These are phyloP conservation scores for Myotis yumanensis DNA, from an alignment of 2,113 vertebrate species.

Conservation along the genomic window DNA sequence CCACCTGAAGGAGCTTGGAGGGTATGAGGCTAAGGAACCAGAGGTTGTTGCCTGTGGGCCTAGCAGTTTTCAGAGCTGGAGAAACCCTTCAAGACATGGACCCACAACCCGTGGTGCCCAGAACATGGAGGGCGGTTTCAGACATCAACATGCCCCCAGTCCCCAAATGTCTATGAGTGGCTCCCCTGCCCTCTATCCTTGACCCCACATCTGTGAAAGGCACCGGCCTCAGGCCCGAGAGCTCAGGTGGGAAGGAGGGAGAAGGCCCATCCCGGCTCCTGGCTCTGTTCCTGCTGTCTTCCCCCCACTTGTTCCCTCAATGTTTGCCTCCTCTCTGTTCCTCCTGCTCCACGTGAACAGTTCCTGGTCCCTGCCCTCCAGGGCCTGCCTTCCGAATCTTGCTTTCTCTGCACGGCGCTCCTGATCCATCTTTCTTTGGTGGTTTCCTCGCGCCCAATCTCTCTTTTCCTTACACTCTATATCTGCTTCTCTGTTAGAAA, in stretches of 20 bases:
- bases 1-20: not conserved
- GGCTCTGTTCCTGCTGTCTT: not conserved
- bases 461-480: not conserved
- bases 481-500: not conserved
- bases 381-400: too few relatives aligned
- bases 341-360: rapidly evolving
- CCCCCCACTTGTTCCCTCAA: not conserved
- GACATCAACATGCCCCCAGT: not conserved
- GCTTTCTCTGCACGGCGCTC: not conserved
- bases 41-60: not conserved
- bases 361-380: not conserved
- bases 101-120: not conserved
- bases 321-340: not conserved
- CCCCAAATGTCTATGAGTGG: not conserved
- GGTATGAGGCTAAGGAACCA: not conserved
- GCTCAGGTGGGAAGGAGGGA: not conserved
- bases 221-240: not conserved
- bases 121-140: not conserved
- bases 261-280: not conserved
- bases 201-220: not conserved
- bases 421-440: rapidly evolving
- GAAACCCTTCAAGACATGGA: not conserved
- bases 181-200: not conserved
- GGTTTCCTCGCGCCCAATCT: not conserved
- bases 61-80: not conserved